phyloP scores from a whole-genome alignment of 2,797 vertebrate species.

The Paratrypauchen microcephalus region DNA sequence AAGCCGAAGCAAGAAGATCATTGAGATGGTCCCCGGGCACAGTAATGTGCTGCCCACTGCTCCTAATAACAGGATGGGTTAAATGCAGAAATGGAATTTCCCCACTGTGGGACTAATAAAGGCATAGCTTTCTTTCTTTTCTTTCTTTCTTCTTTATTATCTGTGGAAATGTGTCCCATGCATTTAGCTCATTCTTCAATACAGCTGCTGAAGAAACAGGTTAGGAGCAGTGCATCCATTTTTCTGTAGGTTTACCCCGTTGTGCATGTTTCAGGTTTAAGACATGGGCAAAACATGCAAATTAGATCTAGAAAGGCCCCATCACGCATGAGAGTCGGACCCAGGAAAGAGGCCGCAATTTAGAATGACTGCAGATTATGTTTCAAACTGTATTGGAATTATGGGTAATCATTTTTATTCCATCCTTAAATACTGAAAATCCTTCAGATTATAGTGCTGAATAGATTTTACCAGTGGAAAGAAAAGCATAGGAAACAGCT shows the following conservation, averaged over 20 bases:
- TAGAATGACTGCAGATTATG: neutral
- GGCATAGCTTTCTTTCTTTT: no score
- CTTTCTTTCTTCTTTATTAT: no score
- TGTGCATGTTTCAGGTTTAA: neutral
- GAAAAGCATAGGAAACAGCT: constrained; percentile 27
- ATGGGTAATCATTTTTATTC: neutral
- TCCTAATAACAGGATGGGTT: no score
- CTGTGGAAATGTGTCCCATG: neutral
- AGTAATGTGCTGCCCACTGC: no score
- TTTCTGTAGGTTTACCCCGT: neutral
- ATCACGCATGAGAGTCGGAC: neutral
- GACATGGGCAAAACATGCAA: neutral
- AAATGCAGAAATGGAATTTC: no score
- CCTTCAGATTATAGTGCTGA: neutral
- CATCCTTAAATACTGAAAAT: neutral
- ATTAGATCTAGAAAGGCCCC: neutral
- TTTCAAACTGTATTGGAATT: neutral
- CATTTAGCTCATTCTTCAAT: neutral
- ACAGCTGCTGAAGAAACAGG: no score
- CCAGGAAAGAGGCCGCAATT: neutral
- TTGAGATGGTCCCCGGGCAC: no score
- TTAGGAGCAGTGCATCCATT: no score
- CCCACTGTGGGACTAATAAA: no score
- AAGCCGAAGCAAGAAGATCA: no score
- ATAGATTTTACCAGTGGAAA: neutral